Evolutionary conservation across 2,113 vertebrate species (phyloP), one percentile per base, ranked within the genome.

Genomic region (Aviceda subcristata): DNA sequence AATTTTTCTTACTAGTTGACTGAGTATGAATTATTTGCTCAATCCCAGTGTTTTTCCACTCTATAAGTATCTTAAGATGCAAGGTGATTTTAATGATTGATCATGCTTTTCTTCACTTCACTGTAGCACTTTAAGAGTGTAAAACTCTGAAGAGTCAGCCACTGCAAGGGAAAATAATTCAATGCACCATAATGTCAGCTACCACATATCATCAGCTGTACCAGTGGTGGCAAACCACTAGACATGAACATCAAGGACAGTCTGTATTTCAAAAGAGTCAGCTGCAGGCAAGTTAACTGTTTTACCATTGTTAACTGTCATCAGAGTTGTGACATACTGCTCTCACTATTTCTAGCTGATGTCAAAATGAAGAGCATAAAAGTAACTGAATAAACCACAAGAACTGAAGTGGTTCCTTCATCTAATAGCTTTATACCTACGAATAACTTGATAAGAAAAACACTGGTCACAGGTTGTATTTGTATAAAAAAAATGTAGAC

Each of bases 221-320:
- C 43, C 41, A 64, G 19, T 24, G 38, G 34, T n/a, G 93, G 43
- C 68, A 94, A 86, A 81, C 46, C 57, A 68, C 60, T 63, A 92
- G 83, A 93, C 63, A 94, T 45, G 83, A 95, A 86, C 75, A 91
- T 91, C 82, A 92, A 96, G 82, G 90, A 77, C n/a, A 71, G 72
- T 30, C 19, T 62, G 63, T 90, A 80, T 92, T 91, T 94, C 55
- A 71, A 80, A 94, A 82, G 67, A 93, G 72, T 46, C 88, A 48
- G n/a, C 62, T 93, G 45, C 63, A 92, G 74, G 62, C 90, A 86
- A 76, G 50, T 90, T 72, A 76, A 81, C 55, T 69, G 55, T 83
- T 96, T 88, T 68, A 38, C 86, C 24, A 51, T 75, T 95, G 92
- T 53, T 88, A 91, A 60, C 67, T 92, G 41, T 84, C 79, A 57